Base-by-base conservation (phyloP, 2,797 vertebrate species). In the Octomys mimax region DNA sequence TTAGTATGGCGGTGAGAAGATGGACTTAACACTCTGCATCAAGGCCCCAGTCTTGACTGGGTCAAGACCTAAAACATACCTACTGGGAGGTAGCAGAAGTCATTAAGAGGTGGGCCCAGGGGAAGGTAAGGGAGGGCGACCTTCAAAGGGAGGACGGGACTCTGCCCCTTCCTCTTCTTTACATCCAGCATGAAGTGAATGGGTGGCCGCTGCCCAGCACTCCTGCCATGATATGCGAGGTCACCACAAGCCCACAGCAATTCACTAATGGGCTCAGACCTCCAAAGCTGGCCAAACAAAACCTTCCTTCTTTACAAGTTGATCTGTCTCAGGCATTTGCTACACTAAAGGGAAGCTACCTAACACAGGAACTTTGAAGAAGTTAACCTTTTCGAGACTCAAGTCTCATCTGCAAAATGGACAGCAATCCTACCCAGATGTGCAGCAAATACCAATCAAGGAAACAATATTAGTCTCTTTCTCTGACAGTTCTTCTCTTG, bases 341-440 rank as follows among this genome's bases (percentile, higher is more conserved):
- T 62, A 49, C 9, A 64, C 64, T 62, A 73, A 73, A 24, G 1
- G 66, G 12, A 75, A n/a, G 57, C 26, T 64, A 89, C 54, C 4
- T n/a, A 49, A 81, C 57, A 64, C n/a, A 73, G 36, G 59, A 49
- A 70, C 52, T 88, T 7, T 49, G 70, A 62, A 49, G 19, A 91
- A 88, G 33, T 28, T 68, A 84, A 93, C 31, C 31, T 78, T 28
- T 95, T 42, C 59, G 61, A 92, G 79, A 52, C 70, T 79, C 62
- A 84, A 42, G 16, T 71, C 39, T 90, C 42, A 21, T 79, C 5
- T 79, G 11, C 36, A 49, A 92, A 87, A 95, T 21, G 36, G 49
- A 71, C 22, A 85, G 54, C 68, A 93, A 93, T 75, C 64, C 7
- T 22, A 83, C 1, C 10, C 31, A 42, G 80, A 31, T n/a, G 33